Evolutionary conservation across 2,888 invertebrate species (phyloP).

Genomic region (Hetaerina titia): DNA sequence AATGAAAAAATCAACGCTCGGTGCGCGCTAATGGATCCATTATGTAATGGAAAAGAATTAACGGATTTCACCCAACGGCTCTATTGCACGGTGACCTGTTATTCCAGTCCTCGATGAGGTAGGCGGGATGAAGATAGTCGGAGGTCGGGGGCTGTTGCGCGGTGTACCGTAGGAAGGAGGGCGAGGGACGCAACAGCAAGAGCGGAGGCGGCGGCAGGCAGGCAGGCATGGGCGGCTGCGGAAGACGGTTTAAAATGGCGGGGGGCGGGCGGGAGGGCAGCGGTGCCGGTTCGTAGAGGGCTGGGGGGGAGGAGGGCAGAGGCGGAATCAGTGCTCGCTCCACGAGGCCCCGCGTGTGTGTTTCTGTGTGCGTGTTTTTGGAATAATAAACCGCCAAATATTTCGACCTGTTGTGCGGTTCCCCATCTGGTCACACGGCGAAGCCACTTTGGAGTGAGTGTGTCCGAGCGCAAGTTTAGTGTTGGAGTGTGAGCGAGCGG

Average conservation of each 20-base stretch:
- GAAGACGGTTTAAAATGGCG: not conserved
- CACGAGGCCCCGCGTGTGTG: not conserved
- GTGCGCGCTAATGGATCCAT: conserved; percentile 46
- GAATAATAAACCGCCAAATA: conserved; percentile 46
- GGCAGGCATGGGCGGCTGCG: not conserved
- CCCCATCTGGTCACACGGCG: not conserved
- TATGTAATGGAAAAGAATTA: conserved; percentile 45
- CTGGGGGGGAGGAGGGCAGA: not conserved
- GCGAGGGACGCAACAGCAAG: not conserved
- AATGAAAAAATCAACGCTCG: conserved; percentile 16
- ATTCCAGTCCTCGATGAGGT: not conserved
- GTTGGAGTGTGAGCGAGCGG: not conserved
- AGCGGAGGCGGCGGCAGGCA: too few species aligned
- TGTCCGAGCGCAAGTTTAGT: not conserved
- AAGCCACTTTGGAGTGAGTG: not conserved
- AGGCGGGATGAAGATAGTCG: not conserved
- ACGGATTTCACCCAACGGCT: conserved; percentile 33
- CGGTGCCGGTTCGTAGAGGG: not conserved
- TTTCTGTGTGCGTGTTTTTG: not conserved
- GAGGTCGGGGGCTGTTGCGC: not conserved
- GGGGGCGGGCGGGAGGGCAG: not conserved
- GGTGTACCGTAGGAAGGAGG: not conserved
- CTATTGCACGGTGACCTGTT: conserved; percentile 28
- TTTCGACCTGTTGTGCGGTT: conserved; percentile 47
- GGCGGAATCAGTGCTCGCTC: not conserved